These are phyloP conservation scores for Thalassarche chlororhynchos DNA, from an alignment of 2,113 vertebrate genomes.

Conservation along the genomic window DNA sequence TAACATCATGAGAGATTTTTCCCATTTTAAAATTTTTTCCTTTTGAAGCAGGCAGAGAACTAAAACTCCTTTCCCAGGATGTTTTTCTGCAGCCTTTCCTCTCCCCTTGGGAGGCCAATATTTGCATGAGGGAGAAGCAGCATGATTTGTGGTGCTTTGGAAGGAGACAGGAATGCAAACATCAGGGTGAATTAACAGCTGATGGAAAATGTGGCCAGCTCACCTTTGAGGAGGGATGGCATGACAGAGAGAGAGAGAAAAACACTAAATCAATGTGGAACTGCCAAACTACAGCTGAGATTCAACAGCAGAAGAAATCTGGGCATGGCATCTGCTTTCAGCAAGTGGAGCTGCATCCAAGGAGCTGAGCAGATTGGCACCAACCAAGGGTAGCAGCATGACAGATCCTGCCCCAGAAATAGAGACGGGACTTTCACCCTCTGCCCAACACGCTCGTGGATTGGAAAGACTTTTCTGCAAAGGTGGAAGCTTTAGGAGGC, in stretches of 20 bases:
- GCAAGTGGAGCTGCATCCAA: background rate
- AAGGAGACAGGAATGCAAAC: background rate
- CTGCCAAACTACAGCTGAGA: slow-evolving; percentile 55
- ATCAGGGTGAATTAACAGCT: slow-evolving; percentile 15
- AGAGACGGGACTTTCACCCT: background rate
- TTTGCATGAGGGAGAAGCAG: background rate
- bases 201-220: background rate
- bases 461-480: background rate
- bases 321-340: slow-evolving; percentile 42
- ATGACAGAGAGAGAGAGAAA: background rate
- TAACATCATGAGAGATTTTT: background rate
- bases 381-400: background rate
- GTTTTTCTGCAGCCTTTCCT: background rate
- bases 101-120: background rate
- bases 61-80: background rate
- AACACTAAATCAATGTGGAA: slow-evolving; percentile 13
- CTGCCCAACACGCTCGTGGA: fast-evolving
- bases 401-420: slow-evolving; percentile 11
- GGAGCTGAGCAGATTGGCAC: background rate
- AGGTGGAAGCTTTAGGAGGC: background rate
- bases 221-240: slow-evolving; percentile 38
- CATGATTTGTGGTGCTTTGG: background rate
- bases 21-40: background rate
- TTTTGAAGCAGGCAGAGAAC: background rate
- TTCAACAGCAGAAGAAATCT: slow-evolving; percentile 33